A percentile compares a stretch with the other conserved stretches of the same genome.
These are phyloP conservation scores for Heliopora coerulea DNA, from an alignment of 92 coral and sea anemone genomes.

Conservation along the genomic window DNA sequence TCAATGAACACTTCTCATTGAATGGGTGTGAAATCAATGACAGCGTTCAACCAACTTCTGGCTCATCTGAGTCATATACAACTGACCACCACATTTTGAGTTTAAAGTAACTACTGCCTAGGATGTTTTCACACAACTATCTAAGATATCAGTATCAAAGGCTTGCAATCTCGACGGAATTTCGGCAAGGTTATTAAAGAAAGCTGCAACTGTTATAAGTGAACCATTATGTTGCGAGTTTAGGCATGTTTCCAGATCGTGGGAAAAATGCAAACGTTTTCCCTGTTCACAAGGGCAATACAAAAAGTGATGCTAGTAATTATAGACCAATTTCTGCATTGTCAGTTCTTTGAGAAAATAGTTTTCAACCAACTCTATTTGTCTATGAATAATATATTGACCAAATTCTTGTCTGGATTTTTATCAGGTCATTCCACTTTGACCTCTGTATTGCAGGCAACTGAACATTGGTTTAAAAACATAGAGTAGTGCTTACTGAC, in stretches of 20 bases:
- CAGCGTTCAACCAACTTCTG: background rate
- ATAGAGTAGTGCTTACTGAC: constrained; percentile 19
- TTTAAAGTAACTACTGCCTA: no score
- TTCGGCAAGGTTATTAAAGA: no score
- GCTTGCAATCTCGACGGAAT: no score
- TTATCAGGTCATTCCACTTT: constrained; percentile 17
- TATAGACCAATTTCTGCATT: constrained; percentile 22
- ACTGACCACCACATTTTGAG: no score
- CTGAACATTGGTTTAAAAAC: constrained; percentile 27
- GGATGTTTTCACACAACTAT: no score
- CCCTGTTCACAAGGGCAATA: background rate
- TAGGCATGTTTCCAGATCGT: constrained; percentile 19
- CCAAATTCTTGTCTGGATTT: constrained; percentile 19
- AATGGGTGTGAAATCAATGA: background rate
- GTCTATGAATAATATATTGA: constrained; percentile 3
- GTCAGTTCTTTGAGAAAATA: constrained; percentile 19
- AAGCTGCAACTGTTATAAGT: no score
- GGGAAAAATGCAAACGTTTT: constrained; percentile 20
- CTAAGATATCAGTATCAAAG: no score
- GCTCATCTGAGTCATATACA: no score
- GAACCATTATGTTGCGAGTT: no score
- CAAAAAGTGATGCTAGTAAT: constrained; percentile 1
- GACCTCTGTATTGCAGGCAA: constrained; percentile 14
- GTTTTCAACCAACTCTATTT: constrained; percentile 25
- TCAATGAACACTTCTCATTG: background rate